These are phyloP conservation scores for Meriones psammophilus DNA, from an alignment of 2,797 vertebrate genomes.

Conservation along the genomic window DNA sequence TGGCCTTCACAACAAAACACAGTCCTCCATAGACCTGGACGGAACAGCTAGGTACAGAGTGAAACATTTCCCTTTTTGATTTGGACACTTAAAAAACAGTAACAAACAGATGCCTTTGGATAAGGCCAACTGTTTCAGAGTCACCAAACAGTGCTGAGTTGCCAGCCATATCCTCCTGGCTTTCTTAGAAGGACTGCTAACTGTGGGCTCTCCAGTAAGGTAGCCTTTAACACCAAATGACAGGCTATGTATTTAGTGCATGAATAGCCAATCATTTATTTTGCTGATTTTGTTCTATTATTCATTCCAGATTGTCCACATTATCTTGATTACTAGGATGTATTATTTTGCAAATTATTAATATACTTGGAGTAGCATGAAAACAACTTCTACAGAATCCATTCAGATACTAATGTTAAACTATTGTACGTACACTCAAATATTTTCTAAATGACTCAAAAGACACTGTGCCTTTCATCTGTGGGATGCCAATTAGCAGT, in stretches of 20 bases:
- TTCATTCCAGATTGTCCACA: neutral
- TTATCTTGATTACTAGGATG: slow-evolving; percentile 50
- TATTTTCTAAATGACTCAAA: slow-evolving; percentile 60
- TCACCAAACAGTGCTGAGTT: neutral
- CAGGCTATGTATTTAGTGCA: neutral
- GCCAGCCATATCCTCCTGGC: neutral
- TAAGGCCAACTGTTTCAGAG: neutral
- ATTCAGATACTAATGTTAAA: slow-evolving; percentile 21
- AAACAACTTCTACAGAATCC: neutral
- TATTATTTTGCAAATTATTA: slow-evolving; percentile 19
- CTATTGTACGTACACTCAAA: neutral
- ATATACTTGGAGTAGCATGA: slow-evolving; percentile 11
- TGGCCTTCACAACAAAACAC: neutral
- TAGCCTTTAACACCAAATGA: slow-evolving; percentile 6
- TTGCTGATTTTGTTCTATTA: slow-evolving; percentile 51
- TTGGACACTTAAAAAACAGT: neutral
- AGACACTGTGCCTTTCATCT: slow-evolving; percentile 63
- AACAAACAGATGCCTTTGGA: neutral
- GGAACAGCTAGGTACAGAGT: neutral
- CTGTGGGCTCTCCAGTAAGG: slow-evolving; percentile 16
- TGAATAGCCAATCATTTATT: slow-evolving; percentile 19
- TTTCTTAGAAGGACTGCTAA: slow-evolving; percentile 37
- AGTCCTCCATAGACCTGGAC: neutral
- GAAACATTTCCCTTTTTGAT: neutral
- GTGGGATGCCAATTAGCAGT: neutral